Conservation (phyloP, 1,140 invertebrate genomes). For the Wasmannia auropunctata region DNA sequence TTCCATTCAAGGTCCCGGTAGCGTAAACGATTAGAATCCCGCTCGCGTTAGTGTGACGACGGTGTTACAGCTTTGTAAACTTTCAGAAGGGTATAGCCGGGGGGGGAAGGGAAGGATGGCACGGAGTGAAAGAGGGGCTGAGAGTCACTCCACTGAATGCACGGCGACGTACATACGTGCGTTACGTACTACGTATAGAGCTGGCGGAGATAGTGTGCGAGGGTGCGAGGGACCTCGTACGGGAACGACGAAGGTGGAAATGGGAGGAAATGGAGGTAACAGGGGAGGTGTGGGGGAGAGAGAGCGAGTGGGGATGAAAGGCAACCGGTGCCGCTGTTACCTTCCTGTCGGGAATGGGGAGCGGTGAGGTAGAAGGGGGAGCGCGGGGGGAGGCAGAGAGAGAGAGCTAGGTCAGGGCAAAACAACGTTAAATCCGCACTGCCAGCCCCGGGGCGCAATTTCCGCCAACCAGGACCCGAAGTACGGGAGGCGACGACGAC, state of each 20-base stretch:
- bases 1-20: conserved; percentile 40
- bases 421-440: conserved; percentile 74
- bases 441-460: conserved; percentile 73
- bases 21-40: conserved; percentile 39
- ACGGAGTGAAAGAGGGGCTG: background rate
- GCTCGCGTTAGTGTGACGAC: background rate
- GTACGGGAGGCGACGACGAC: conserved; percentile 44
- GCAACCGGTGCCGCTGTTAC: conserved; percentile 69
- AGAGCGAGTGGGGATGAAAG: conserved; percentile 64
- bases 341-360: conserved; percentile 71
- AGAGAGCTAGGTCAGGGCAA: conserved; percentile 76
- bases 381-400: background rate
- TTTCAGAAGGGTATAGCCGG: conserved; percentile 23
- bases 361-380: background rate
- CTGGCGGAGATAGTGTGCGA: background rate
- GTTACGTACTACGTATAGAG: conserved; percentile 21
- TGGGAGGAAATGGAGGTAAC: conserved; percentile 4
- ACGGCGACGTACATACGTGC: conserved; percentile 14
- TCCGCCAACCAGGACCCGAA: conserved; percentile 62
- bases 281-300: background rate
- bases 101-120: background rate
- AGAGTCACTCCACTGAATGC: conserved; percentile 5
- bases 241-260: conserved; percentile 8
- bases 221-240: background rate
- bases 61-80: conserved; percentile 28